phyloP scores from a whole-genome alignment of 2,113 vertebrate species.

The Acrocephalus kingi region DNA sequence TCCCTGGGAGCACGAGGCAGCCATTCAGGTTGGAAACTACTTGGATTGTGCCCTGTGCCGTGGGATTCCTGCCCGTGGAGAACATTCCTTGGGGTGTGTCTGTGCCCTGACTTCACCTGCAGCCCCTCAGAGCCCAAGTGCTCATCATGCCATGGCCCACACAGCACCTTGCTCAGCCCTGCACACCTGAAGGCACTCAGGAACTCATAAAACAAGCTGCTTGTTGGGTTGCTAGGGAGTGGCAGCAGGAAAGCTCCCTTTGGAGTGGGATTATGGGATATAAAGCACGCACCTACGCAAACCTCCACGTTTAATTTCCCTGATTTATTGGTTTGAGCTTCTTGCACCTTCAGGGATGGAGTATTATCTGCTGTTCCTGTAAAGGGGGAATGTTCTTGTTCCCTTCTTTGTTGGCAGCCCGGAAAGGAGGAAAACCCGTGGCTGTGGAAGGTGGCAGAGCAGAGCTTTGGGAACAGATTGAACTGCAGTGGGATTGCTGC shows the following conservation, averaged over 20 bases:
- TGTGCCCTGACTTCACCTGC: background rate
- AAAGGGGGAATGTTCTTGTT: background rate
- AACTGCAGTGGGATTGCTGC: background rate
- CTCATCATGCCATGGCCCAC: background rate
- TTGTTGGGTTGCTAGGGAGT: background rate
- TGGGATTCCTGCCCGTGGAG: background rate
- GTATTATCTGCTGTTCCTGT: background rate
- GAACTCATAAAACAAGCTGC: background rate
- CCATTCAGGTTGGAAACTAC: background rate
- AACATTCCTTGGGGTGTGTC: background rate
- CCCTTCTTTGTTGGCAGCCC: background rate
- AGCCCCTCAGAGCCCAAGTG: background rate
- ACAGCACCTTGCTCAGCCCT: background rate
- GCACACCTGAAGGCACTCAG: background rate
- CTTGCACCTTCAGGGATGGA: slow-evolving; percentile 47
- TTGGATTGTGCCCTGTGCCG: fast-evolving
- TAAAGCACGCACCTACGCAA: background rate
- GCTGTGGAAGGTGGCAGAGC: background rate
- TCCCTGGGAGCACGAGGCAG: background rate
- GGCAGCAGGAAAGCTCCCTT: background rate
- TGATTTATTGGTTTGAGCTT: slow-evolving; percentile 57
- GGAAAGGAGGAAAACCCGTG: background rate
- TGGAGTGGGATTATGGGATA: slow-evolving; percentile 1
- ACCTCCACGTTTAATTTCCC: slow-evolving; percentile 23
- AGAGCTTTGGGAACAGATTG: background rate